These are phyloP conservation scores for Nephrotoma guestfalica DNA, from an alignment of 2,888 invertebrate genomes.

Conservation along the genomic window DNA sequence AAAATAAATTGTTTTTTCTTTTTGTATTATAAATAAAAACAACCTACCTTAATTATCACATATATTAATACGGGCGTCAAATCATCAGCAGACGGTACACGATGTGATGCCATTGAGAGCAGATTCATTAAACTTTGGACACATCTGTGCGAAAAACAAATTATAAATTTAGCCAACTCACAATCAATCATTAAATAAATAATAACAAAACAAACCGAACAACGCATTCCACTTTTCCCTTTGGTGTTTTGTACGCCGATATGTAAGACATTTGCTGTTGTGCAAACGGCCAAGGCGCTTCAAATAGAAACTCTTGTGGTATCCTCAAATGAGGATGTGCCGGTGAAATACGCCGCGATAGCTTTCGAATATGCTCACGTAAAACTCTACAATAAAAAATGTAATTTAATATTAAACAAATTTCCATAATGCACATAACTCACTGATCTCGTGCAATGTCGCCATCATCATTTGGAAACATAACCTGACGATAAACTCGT, in stretches of 20 bases:
- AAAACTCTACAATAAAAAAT: conserved; percentile 46
- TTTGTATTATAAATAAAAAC: background rate
- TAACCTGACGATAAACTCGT: conserved; percentile 77
- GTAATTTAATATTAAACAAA: conserved; percentile 1
- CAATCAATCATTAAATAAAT: background rate
- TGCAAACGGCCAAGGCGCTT: conserved; percentile 92
- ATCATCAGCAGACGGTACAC: conserved; percentile 84
- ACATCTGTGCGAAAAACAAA: conserved; percentile 38
- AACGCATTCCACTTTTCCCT: conserved; percentile 53
- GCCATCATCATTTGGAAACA: conserved; percentile 95
- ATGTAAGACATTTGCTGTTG: conserved; percentile 79
- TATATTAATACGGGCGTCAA: conserved; percentile 92
- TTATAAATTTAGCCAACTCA: background rate
- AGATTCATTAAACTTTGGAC: conserved; percentile 90
- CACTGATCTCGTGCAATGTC: conserved; percentile 84
- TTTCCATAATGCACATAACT: conserved; percentile 23
- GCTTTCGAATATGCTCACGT: conserved; percentile 74
- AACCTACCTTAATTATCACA: conserved; percentile 75
- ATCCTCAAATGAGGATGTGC: conserved; percentile 68
- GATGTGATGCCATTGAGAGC: conserved; percentile 67
- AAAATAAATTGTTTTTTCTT: background rate
- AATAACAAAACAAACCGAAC: conserved; percentile 21
- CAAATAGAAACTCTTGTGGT: conserved; percentile 69
- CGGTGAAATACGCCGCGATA: conserved; percentile 60
- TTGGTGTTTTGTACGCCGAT: conserved; percentile 79